Evolutionary conservation across 2,113 vertebrate species (phyloP), one percentile per base, ranked within the genome.

Genomic region (Ploceus nigricollis): DNA sequence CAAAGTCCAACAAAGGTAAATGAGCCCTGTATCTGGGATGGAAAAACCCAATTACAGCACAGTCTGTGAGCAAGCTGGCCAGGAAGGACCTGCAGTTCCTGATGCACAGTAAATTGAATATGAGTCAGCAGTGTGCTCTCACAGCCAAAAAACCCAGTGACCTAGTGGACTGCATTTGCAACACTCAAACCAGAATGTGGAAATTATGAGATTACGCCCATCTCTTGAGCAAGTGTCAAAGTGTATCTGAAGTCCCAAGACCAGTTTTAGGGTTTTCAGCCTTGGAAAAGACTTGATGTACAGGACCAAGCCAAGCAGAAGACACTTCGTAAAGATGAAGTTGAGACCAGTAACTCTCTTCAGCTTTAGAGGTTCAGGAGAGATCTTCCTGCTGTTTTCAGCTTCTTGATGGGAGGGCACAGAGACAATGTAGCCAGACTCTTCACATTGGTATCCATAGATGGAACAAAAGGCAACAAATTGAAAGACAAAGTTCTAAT

Each of bases 211-310:
- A 78, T 72, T 65, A 69, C 31, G n/a, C 17, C 12, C 7, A 6
- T 23, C n/a, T 65, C 31, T 14, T 47, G 13, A 68, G 47, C 24
- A 75, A 31, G 53, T n/a, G 1, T 40, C 33, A 91, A 44, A 56
- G 33, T 4, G 1, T 19, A 66, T 27, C 33, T 28, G 5, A 40
- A 87, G 21, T 73, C 27, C 30, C 0, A 0, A 51, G 28, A 40
- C 7, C 28, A 73, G 21, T 56, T 89, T 66, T 7, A 31, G 15
- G 13, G 24, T 37, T 68, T 70, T 37, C 24, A 71, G 30, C 50
- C 39, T 71, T 60, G n/a, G 10, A 70, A 72, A 65, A 73, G 31
- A 31, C 11, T 39, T 78, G 13, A 47, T 0, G 1, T 51, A 40
- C 4, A 82, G 37, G 7, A 87, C 8, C 16, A 63, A 75, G n/a